Base-by-base conservation (phyloP, 2,797 vertebrate species). In the Hyperoplus lanceolatus region DNA sequence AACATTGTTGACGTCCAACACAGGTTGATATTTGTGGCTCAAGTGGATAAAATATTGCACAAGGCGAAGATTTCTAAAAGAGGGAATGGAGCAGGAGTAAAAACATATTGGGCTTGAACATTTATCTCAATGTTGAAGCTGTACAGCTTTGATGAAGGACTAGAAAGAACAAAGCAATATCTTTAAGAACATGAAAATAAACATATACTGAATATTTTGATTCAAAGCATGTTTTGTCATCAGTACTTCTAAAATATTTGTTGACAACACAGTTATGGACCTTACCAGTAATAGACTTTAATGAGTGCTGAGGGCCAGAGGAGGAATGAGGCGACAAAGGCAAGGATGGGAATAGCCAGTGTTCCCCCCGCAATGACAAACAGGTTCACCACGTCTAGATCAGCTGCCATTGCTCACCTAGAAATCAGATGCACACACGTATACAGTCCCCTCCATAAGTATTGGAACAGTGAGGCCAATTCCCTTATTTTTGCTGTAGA, bases 211-310 rank as follows among this genome's bases (percentile, higher is more conserved):
- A 51, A 12, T 2, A 14, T 36, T 55, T 45, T n/a, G 18, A 49
- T 62, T 41, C 29, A 4, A 55, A 42, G 1, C 14, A 65, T 21
- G 13, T 48, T 62, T 13, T 51, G 9, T 14, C 8, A 48, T 42
- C n/a, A 50, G 11, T 49, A 39, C 2, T 18, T 58, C 1, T 48
- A 5, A 54, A 64, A 14, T 38, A 39, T 8, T 13, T 56, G 10
- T 4, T 21, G 13, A 59, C 18, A 53, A 3, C 14, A 59, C 16
- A 45, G 4, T 62, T 6, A 51, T 70, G 8, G 12, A 58, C 81
- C 95, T 96, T 95, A 99, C 98, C 98, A 99, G 87, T 97, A 97
- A 88, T 99, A 99, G 73, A 99, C 96, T 93, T 86, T 96, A 75
- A 99, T 98, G 46, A 99, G 96, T 0, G 94, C 97, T 0, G 97